phyloP scores from a whole-genome alignment of 2,888 invertebrate genomes.

The Drosophila neotestacea region DNA sequence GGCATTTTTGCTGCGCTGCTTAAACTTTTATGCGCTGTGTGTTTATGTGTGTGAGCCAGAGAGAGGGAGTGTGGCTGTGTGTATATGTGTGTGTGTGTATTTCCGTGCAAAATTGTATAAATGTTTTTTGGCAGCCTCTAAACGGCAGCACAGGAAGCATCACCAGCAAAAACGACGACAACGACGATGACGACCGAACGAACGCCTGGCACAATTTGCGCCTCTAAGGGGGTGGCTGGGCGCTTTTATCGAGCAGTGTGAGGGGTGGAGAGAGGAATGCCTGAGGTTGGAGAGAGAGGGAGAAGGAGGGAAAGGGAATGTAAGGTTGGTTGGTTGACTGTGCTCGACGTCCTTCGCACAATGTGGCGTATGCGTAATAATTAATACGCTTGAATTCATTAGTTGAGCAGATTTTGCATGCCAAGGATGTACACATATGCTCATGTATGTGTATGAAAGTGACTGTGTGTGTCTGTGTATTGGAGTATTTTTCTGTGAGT shows the following conservation, averaged over 20 bases:
- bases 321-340: constrained; percentile 48
- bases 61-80: constrained; percentile 25
- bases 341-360: constrained; percentile 75
- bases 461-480: constrained; percentile 18
- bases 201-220: constrained; percentile 74
- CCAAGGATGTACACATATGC: constrained; percentile 56
- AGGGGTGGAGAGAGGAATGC: background rate
- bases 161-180: constrained; percentile 70
- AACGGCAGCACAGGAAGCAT: constrained; percentile 79
- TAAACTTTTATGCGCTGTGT: constrained; percentile 75
- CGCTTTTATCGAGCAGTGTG: background rate
- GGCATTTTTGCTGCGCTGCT: constrained; percentile 81
- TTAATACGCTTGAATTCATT: constrained; percentile 82
- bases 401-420: constrained; percentile 81
- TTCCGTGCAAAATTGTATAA: constrained; percentile 81
- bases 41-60: constrained; percentile 22
- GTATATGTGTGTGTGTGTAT: constrained; percentile 68
- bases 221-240: constrained; percentile 31
- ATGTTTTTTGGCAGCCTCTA: constrained; percentile 81
- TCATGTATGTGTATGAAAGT: background rate
- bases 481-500: constrained; percentile 4
- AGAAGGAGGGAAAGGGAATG: background rate
- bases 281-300: constrained; percentile 15
- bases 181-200: constrained; percentile 41
- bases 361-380: constrained; percentile 82